Evolutionary conservation across 2,888 invertebrate species (phyloP).

Genomic region (Volucella inflata): DNA sequence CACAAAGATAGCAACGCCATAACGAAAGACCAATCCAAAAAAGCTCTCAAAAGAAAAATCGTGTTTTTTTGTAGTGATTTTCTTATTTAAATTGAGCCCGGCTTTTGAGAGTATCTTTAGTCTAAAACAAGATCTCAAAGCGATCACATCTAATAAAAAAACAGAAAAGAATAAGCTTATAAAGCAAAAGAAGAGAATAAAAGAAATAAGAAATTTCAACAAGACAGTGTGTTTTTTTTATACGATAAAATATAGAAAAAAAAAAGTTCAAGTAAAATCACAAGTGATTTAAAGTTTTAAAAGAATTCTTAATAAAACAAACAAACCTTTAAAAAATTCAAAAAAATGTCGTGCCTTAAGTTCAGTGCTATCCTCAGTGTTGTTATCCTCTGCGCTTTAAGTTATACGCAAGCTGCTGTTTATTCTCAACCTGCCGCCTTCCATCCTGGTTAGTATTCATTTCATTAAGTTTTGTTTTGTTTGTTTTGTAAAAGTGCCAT

Average conservation of each 20-base stretch:
- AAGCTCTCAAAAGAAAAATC: constrained; percentile 33
- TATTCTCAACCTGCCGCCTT: constrained; percentile 80
- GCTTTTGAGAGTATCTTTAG: constrained; percentile 68
- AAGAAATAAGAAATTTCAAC: constrained; percentile 10
- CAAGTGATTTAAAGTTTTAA: constrained; percentile 12
- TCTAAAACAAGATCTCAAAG: constrained; percentile 71
- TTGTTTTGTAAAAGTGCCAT: not conserved
- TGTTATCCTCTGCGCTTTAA: constrained; percentile 77
- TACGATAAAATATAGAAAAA: not conserved
- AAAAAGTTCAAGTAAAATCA: constrained; percentile 13
- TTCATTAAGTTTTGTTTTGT: constrained; percentile 20
- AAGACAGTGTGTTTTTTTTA: not conserved
- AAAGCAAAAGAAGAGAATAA: constrained; percentile 9
- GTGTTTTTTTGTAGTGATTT: constrained; percentile 47
- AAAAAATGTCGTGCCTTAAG: constrained; percentile 76
- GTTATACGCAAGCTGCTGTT: constrained; percentile 79
- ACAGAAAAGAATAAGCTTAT: not conserved
- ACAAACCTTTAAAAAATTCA: constrained; percentile 20
- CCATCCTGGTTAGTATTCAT: constrained; percentile 81
- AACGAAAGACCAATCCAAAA: constrained; percentile 25
- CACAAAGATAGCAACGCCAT: not conserved
- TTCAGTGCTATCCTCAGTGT: constrained; percentile 78
- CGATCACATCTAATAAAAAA: constrained; percentile 47
- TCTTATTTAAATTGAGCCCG: constrained; percentile 69
- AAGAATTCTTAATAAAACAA: constrained; percentile 34